Evolutionary conservation across 2,113 vertebrate species (phyloP), one percentile per base, ranked within the genome.

Genomic region (Lasiurus borealis): DNA sequence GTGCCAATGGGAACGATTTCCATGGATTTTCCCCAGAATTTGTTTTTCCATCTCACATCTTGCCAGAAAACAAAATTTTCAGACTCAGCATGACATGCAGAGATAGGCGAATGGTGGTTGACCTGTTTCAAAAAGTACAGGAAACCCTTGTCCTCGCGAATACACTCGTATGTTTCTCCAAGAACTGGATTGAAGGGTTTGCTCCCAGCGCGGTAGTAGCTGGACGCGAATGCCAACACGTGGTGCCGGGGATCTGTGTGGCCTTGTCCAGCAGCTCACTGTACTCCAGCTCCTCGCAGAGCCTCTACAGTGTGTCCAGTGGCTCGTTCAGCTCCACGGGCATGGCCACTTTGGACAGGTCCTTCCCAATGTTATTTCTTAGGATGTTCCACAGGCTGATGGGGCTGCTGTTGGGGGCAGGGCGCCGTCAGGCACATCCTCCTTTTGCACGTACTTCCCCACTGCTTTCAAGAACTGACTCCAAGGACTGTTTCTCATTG

Each of bases 11-110:
- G 99, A 96, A 99, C 99, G 23, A 99, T 99, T 98, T 99, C 99
- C 99, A 99, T 99, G 64, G 99, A 99, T 98, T 99, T 99, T 0
- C 99, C 99, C 99, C 99, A 99, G 98, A 99, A 99, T 97, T 99
- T 99, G 97, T 99, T 99, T 98, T 99, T 99, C 99, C 99, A 99
- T 97, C 99, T 99, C 96, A 99, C 98, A 95, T 99, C 99, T 99
- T 99, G 99, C 99, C 99, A 99, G 97, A 99, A 99, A 76, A 98
- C 97, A 97, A 99, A 99, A 97, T 99, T 99, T 98, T 98, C 98
- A 90, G 99, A 99, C 97, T 99, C 99, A n/a, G 99, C 99, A 34
- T 99, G 99, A 95, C 99, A 99, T 72, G 99, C 99, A 97, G 99
- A 99, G 97, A 99, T 99, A 9, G 99, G 99, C 34, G 99, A 99